A percentile compares a stretch with the other conserved stretches of the same genome.
These are phyloP conservation scores for Himalopsyche phryganea DNA, from an alignment of 1,140 invertebrate species.

Conservation along the genomic window DNA sequence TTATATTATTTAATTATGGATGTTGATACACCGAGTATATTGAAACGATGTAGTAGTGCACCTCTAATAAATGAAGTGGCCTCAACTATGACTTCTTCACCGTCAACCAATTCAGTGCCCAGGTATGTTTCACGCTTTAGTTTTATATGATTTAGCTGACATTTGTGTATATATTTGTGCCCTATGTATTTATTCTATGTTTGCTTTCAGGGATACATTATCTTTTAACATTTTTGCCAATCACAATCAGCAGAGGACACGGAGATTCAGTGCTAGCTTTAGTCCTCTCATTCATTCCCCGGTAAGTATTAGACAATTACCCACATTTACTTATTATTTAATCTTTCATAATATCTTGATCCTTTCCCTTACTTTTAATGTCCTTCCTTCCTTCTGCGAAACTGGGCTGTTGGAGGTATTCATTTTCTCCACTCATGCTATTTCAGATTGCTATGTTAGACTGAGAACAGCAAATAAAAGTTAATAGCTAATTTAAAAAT, in stretches of 20 bases:
- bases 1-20: constrained; percentile 45
- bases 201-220: constrained; percentile 44
- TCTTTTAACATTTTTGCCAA: constrained; percentile 49
- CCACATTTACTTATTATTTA: no score
- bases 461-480: no score
- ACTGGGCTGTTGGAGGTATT: no score
- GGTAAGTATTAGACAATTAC: constrained; percentile 41
- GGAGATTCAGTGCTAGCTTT: constrained; percentile 82
- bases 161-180: background rate
- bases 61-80: constrained; percentile 51
- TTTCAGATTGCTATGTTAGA: no score
- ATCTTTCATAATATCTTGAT: no score
- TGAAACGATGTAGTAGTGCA: constrained; percentile 54
- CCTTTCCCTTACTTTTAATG: no score
- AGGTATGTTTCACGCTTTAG: constrained; percentile 39
- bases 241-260: constrained; percentile 54
- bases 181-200: background rate
- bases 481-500: no score
- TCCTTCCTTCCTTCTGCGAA: no score
- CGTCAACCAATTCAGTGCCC: constrained; percentile 46
- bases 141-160: background rate
- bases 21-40: constrained; percentile 53
- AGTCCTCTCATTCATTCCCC: constrained; percentile 59
- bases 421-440: no score
- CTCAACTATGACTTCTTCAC: constrained; percentile 45